Evolutionary conservation across 2,797 vertebrate genomes (phyloP).

Genomic region (Sebastolobus altivelis): DNA sequence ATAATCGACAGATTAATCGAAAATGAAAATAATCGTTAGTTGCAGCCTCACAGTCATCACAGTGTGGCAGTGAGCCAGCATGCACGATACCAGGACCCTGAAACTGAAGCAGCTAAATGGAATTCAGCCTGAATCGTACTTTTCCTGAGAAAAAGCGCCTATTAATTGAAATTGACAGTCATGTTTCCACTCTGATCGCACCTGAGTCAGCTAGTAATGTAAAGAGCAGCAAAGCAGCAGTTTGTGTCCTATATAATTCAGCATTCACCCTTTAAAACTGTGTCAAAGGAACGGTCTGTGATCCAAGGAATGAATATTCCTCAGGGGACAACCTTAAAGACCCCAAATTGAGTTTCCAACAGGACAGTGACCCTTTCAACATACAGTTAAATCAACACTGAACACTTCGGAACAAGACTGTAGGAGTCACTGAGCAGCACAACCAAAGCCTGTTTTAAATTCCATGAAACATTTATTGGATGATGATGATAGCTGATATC

Average conservation of each 20-base stretch:
- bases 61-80: too few species aligned
- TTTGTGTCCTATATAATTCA: conserved; percentile 7
- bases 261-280: not conserved
- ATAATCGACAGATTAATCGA: too few species aligned
- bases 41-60: too few species aligned
- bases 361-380: not conserved
- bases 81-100: too few species aligned
- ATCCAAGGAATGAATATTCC: not conserved
- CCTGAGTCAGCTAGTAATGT: not conserved
- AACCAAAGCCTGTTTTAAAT: conserved; percentile 4
- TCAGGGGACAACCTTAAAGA: not conserved
- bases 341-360: not conserved
- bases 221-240: not conserved
- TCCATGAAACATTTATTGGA: conserved; percentile 17
- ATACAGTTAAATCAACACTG: not conserved
- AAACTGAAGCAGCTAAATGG: not conserved
- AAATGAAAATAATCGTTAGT: too few species aligned
- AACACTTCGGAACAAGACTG: not conserved
- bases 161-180: not conserved
- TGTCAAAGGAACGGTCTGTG: not conserved
- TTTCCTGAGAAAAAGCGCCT: not conserved
- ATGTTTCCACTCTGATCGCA: not conserved
- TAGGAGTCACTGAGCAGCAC: not conserved
- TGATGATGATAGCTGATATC: conserved; percentile 19
- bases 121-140: not conserved